These are phyloP conservation scores for Helicoverpa armigera DNA, from an alignment of 1,140 invertebrate species.

Conservation along the genomic window DNA sequence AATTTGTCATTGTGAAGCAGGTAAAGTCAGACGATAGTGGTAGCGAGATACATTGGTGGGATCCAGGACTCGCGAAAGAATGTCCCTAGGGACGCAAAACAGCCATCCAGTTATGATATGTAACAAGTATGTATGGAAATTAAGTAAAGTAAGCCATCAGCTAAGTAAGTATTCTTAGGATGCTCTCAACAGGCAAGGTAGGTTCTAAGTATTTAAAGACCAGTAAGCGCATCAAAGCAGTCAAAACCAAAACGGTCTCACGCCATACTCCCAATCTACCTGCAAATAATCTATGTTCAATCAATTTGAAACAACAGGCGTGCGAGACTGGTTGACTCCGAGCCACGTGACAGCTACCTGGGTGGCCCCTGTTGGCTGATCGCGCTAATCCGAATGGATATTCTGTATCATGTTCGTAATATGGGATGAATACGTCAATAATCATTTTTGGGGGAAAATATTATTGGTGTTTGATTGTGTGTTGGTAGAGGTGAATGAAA, in stretches of 20 bases:
- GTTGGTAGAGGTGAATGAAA: no score
- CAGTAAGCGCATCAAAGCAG: neutral
- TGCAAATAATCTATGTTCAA: conserved; percentile 35
- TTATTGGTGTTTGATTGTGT: neutral
- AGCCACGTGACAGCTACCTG: conserved; percentile 59
- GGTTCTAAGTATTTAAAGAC: no score
- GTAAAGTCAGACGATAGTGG: no score
- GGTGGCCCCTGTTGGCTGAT: conserved; percentile 59
- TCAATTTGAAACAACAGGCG: conserved; percentile 40
- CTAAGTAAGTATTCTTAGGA: no score
- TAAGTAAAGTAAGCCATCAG: no score
- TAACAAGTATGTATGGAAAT: no score
- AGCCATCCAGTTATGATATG: neutral
- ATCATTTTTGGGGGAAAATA: conserved; percentile 3
- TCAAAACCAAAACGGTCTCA: neutral
- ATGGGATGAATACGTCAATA: conserved; percentile 39
- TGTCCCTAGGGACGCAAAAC: neutral
- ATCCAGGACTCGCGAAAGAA: no score
- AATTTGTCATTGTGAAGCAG: no score
- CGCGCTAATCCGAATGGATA: conserved; percentile 55
- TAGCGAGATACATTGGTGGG: no score
- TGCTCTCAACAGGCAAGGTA: no score
- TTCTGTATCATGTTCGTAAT: conserved; percentile 52
- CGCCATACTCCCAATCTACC: conserved; percentile 24
- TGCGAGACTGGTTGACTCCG: conserved; percentile 44